phyloP scores from a whole-genome alignment of 92 coral and sea anemone species.

The Porites evermanni region DNA sequence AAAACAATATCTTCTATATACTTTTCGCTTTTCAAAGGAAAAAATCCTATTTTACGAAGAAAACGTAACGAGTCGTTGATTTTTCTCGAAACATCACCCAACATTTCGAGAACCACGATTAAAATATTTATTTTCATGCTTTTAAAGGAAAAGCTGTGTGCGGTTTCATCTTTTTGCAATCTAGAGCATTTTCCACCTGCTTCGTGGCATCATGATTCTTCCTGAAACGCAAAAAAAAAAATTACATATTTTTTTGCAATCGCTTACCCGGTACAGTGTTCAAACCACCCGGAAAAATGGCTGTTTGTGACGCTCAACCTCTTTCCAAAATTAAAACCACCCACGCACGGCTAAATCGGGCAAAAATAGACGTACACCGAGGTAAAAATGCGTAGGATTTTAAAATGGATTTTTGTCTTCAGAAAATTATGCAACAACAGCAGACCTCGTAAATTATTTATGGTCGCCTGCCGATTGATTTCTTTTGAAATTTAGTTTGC shows the following conservation, averaged over 20 bases:
- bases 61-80: neutral
- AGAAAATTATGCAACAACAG: conserved; percentile 45
- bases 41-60: neutral
- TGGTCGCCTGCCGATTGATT: conserved; percentile 50
- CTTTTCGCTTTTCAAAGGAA: neutral
- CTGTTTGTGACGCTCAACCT: conserved; percentile 21
- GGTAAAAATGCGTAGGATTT: conserved; percentile 28
- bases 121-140: conserved; percentile 24
- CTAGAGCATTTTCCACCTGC: conserved; percentile 51
- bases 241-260: conserved; percentile 14
- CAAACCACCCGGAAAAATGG: conserved; percentile 51
- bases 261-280: conserved; percentile 42
- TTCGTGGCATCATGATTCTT: neutral
- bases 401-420: conserved; percentile 40
- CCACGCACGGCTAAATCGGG: conserved; percentile 50
- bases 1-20: neutral
- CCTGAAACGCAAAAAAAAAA: conserved; percentile 36
- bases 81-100: neutral
- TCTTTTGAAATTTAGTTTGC: conserved; percentile 45
- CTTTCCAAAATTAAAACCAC: conserved; percentile 29
- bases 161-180: conserved; percentile 54
- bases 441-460: conserved; percentile 41
- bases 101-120: neutral
- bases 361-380: conserved; percentile 37
- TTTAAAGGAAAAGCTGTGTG: conserved; percentile 40